Conservation (phyloP, 2,888 invertebrate genomes). For the Biston betularia region DNA sequence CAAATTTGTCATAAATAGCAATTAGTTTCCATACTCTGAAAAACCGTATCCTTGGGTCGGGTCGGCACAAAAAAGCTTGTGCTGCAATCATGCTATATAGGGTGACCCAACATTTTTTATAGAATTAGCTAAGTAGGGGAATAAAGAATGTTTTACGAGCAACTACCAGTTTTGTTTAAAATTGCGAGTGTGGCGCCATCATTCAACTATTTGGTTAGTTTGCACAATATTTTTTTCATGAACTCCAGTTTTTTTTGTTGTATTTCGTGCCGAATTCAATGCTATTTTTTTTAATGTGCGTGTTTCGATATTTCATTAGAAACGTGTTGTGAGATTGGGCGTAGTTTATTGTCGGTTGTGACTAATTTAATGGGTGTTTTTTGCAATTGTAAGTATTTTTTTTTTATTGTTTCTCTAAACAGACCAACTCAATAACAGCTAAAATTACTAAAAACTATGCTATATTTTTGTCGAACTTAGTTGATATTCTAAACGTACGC, state of each 20-base stretch:
- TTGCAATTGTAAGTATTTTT: background rate
- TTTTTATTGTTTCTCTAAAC: background rate
- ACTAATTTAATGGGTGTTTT: conserved; percentile 11
- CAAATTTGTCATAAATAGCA: fast-evolving
- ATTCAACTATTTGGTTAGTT: background rate
- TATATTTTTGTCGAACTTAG: too few species aligned
- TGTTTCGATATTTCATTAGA: conserved; percentile 31
- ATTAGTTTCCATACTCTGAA: conserved; percentile 14
- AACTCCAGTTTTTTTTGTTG: conserved; percentile 18
- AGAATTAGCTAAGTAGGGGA: background rate
- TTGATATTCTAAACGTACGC: too few species aligned
- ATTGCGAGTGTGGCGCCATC: background rate
- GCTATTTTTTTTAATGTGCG: conserved; percentile 40
- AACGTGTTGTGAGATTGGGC: conserved; percentile 25
- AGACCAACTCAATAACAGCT: background rate
- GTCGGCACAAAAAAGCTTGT: conserved; percentile 28
- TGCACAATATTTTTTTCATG: conserved; percentile 31
- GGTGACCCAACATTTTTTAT: background rate
- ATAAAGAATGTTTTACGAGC: background rate
- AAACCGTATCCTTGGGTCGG: conserved; percentile 22
- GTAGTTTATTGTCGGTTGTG: conserved; percentile 56
- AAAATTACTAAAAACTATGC: background rate
- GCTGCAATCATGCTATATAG: conserved; percentile 10
- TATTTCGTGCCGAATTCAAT: conserved; percentile 36
- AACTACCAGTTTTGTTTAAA: background rate